phyloP scores from a whole-genome alignment of 2,797 vertebrate genomes.

The Zalophus californianus region DNA sequence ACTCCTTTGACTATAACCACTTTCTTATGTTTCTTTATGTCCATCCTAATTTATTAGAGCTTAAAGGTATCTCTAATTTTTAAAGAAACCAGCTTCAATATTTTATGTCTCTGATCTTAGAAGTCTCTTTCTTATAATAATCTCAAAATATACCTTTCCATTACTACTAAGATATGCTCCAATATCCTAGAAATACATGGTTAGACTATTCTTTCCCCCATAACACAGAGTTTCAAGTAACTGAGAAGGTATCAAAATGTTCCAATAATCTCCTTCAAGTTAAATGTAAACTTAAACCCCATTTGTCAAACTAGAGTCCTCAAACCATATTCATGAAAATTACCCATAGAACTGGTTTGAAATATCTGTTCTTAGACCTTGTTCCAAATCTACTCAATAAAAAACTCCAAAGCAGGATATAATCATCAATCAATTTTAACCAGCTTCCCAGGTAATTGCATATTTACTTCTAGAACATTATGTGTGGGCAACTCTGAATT shows the following conservation, averaged over 20 bases:
- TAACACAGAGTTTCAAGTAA: background rate
- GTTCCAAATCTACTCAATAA: background rate
- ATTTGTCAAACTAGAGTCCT: background rate
- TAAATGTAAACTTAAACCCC: background rate
- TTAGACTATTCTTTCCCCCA: background rate
- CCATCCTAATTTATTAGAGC: background rate
- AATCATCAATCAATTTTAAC: background rate
- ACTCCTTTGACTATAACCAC: too few species aligned
- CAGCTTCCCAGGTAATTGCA: background rate
- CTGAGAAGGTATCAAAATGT: background rate
- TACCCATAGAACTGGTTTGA: background rate
- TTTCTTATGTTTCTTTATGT: background rate
- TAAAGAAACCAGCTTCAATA: background rate
- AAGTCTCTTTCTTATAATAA: background rate
- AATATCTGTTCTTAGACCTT: background rate
- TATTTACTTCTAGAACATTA: background rate
- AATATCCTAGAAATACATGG: background rate
- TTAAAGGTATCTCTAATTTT: background rate
- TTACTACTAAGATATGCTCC: background rate
- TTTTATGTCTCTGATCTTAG: background rate
- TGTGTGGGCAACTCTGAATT: background rate
- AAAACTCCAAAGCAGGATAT: background rate
- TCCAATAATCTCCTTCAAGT: background rate
- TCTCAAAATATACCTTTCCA: background rate
- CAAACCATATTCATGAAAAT: slow-evolving; percentile 13